Base-by-base conservation (phyloP, 2,888 invertebrate genomes). In the Melinaea menophilus region DNA sequence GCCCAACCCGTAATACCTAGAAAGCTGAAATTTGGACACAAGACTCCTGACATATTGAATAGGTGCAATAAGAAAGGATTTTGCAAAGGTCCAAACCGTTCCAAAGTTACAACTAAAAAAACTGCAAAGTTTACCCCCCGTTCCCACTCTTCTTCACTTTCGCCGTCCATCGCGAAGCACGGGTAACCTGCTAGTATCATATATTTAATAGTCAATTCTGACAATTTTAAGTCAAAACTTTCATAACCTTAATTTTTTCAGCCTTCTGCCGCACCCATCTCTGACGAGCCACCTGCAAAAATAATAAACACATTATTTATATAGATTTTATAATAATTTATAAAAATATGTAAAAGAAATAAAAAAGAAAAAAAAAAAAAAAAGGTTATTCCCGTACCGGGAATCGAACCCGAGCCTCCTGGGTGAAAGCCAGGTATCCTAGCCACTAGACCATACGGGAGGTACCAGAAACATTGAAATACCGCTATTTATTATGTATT, bases 261-360 rank as follows among this genome's bases (percentile, higher is more conserved):
- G 96, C 96, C 82, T 96, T 96, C 63, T 93, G 93, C 59, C 95
- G 94, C 54, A 96, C 94, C 96, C 97, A 96, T 59, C 95, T 93
- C 76, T 96, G 96, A 54, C 90, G 82, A 47, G 90, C 90, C 2
- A 90, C 86, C 90, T 90, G 80, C 33, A 63, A 70, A 48, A 56
- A 22, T 51, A 47, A 55, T 22, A 45, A 48, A 4, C 13, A 31
- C 11, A 51, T 47, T 45, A n/a, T 58, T 46, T 33, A 34, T 33
- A 7, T 47, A 34, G 11, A 4, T 46, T 4, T 5, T 9, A 9
- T 2, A 11, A 31, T 9, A 7, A 48, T 12, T 48, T 48, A 12
- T 48, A 22, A 51, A 31, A 51, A 31, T 31, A 22, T 7, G 9
- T 41, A 41, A 31, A 1, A 9, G 9, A 31, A n/a, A 51, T 51